Evolutionary conservation across 2,113 vertebrate genomes (phyloP).

Genomic region (Pseudonaja textilis): DNA sequence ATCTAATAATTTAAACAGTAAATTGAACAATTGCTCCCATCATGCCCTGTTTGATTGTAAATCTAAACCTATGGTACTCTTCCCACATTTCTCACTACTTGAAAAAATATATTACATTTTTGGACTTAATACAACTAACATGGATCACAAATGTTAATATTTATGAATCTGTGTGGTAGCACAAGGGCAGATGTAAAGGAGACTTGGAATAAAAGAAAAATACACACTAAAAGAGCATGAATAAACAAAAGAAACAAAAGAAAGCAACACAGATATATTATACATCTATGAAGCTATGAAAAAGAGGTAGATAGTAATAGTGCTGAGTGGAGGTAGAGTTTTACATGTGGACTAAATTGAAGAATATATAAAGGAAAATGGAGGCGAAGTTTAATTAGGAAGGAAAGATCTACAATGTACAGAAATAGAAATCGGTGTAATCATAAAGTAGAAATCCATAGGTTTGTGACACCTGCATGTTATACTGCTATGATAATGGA

Average conservation of each 20-base stretch:
- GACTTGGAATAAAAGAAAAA: neutral
- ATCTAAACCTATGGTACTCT: neutral
- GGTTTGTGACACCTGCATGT: neutral
- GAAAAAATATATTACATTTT: neutral
- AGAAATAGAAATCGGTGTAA: neutral
- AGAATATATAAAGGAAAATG: neutral
- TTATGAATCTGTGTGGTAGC: neutral
- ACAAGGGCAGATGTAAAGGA: neutral
- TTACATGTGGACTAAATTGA: neutral
- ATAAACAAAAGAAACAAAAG: neutral
- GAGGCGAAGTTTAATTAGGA: neutral
- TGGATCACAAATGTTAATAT: neutral
- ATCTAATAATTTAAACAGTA: neutral
- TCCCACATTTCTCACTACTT: neutral
- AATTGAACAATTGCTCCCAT: neutral
- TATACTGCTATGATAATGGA: neutral
- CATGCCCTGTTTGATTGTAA: neutral
- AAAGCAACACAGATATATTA: neutral
- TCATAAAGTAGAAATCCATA: neutral
- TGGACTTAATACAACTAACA: neutral
- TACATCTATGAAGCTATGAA: neutral
- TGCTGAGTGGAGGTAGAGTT: neutral
- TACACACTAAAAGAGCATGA: neutral
- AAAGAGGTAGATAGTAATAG: neutral
- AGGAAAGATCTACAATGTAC: neutral